Conservation (phyloP, 2,888 invertebrate species). For the Chrysolina haemoptera region DNA sequence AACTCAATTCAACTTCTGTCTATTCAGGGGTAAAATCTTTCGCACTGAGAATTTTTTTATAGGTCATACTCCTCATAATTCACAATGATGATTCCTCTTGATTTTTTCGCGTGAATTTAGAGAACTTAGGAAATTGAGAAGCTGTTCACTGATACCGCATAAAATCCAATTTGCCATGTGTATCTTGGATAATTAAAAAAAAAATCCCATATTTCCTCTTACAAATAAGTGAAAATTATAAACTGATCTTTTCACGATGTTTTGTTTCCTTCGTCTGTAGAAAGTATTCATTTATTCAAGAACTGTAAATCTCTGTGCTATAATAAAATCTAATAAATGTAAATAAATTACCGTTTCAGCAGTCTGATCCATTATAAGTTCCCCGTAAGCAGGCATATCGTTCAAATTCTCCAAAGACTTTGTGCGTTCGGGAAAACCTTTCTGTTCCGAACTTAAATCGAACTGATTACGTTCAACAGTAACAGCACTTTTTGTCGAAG, state of each 20-base stretch:
- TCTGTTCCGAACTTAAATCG: slow-evolving; percentile 43
- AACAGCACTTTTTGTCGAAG: slow-evolving; percentile 45
- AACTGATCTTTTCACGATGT: background rate
- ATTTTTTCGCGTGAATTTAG: too few relatives aligned
- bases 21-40: too few relatives aligned
- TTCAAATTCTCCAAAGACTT: slow-evolving; percentile 65
- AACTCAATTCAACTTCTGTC: too few relatives aligned
- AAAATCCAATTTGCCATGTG: too few relatives aligned
- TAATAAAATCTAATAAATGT: slow-evolving; percentile 30
- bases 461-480: slow-evolving; percentile 52
- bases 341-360: slow-evolving; percentile 55
- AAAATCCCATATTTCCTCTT: too few relatives aligned
- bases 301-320: slow-evolving; percentile 12
- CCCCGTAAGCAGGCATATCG: slow-evolving; percentile 68
- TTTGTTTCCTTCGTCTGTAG: background rate
- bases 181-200: too few relatives aligned
- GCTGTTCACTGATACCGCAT: too few relatives aligned
- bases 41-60: too few relatives aligned
- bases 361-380: slow-evolving; percentile 64
- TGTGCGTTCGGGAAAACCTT: slow-evolving; percentile 55
- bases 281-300: slow-evolving; percentile 18
- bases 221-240: background rate
- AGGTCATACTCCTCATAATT: too few relatives aligned
- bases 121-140: too few relatives aligned
- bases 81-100: too few relatives aligned